Evolutionary conservation across 2,113 vertebrate genomes (phyloP).

Genomic region (Setophaga petechia): DNA sequence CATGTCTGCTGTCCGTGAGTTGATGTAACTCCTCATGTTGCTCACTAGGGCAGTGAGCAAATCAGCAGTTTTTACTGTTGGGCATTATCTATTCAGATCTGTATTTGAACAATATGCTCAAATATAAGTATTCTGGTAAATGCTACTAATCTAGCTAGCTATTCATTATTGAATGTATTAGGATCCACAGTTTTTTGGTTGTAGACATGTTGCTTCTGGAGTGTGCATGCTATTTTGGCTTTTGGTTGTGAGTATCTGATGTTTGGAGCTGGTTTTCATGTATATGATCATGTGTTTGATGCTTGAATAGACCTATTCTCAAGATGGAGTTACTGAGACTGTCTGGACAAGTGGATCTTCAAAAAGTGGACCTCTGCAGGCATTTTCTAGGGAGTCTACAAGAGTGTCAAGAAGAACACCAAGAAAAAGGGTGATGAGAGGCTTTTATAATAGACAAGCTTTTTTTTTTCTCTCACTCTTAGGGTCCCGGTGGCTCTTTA

Average conservation of each 20-base stretch:
- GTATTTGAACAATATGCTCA: not conserved
- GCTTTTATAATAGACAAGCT: constrained; percentile 69
- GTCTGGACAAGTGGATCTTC: constrained; percentile 81
- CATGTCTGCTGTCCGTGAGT: not conserved
- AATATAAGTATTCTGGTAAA: not conserved
- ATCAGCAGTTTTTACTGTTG: not conserved
- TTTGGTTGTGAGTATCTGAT: constrained; percentile 41
- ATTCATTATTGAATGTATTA: not conserved
- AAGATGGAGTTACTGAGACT: constrained; percentile 77
- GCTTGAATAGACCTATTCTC: constrained; percentile 78
- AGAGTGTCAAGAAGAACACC: constrained; percentile 80
- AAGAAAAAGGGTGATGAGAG: constrained; percentile 84
- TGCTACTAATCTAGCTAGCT: not conserved
- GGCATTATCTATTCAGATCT: not conserved
- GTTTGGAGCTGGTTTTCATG: constrained; percentile 63
- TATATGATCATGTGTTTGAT: constrained; percentile 75
- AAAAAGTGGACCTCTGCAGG: constrained; percentile 81
- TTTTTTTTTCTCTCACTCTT: constrained; percentile 48
- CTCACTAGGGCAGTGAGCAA: not conserved
- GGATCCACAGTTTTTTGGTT: not conserved
- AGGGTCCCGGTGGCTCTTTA: constrained; percentile 58
- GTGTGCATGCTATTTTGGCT: constrained; percentile 40
- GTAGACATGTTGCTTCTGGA: not conserved
- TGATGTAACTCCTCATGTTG: not conserved
- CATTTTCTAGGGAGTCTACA: constrained; percentile 81